Percentiles rank a stretch among this genome's conserved stretches.
Conservation (phyloP, 1,140 invertebrate species). For the Eumeta japonica region DNA sequence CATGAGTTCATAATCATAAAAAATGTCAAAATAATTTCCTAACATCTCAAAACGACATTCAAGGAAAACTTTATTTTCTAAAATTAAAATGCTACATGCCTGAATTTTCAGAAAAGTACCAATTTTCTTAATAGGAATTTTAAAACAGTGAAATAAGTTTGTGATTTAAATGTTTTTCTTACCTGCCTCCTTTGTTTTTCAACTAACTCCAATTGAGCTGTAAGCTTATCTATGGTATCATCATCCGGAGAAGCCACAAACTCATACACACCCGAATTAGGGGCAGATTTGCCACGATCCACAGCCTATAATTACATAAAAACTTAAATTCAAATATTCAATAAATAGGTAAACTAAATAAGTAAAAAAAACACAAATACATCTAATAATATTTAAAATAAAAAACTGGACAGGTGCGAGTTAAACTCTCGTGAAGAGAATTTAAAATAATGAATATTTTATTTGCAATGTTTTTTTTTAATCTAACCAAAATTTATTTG, state of each 20-base stretch:
- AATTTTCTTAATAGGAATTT: not conserved
- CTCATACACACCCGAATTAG: slow-evolving; percentile 29
- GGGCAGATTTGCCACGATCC: slow-evolving; percentile 24
- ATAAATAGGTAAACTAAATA: too few species aligned
- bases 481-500: too few species aligned
- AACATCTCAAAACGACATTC: not conserved
- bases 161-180: not conserved
- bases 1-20: not conserved
- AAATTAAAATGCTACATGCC: not conserved
- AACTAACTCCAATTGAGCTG: slow-evolving; percentile 38
- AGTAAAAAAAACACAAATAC: too few species aligned
- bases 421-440: too few species aligned
- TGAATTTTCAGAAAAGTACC: not conserved
- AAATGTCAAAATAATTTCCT: not conserved
- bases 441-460: too few species aligned
- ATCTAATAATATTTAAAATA: too few species aligned
- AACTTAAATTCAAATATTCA: too few species aligned
- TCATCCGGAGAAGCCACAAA: slow-evolving; percentile 46
- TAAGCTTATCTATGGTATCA: slow-evolving; percentile 43
- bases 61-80: not conserved
- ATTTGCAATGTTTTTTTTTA: too few species aligned
- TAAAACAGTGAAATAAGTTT: not conserved
- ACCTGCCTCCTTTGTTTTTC: slow-evolving; percentile 48
- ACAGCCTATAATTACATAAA: too few species aligned
- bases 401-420: too few species aligned